phyloP scores from a whole-genome alignment of 2,113 vertebrate species.

The Menidia beryllina region DNA sequence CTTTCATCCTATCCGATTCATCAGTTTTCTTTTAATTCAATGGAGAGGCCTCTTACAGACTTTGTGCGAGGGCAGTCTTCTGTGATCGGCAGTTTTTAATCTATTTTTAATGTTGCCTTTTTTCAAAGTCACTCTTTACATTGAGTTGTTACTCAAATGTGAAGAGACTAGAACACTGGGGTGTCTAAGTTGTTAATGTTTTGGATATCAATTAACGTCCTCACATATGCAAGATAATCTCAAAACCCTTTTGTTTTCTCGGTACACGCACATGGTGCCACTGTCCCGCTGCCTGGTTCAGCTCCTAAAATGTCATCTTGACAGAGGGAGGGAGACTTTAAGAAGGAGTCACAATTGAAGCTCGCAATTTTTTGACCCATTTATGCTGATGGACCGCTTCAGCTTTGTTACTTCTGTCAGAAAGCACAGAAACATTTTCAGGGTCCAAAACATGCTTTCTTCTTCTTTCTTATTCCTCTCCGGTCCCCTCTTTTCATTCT shows the following conservation, averaged over 20 bases:
- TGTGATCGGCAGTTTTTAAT: conserved; percentile 40
- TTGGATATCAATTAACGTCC: conserved; percentile 47
- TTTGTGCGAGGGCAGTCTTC: conserved; percentile 15
- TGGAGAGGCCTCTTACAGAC: conserved; percentile 37
- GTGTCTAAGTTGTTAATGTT: conserved; percentile 19
- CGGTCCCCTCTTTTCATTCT: conserved; percentile 59
- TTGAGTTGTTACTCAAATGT: conserved; percentile 39
- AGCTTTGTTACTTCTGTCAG: conserved; percentile 34
- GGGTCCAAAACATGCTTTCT: conserved; percentile 34
- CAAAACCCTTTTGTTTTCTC: conserved; percentile 27
- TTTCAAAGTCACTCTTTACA: conserved; percentile 19
- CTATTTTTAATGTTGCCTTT: conserved; percentile 47
- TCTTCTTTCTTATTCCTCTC: conserved; percentile 58
- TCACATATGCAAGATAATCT: conserved; percentile 13
- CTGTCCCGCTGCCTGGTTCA: not conserved
- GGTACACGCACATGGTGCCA: not conserved
- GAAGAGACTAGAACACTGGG: conserved; percentile 14
- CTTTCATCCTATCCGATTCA: conserved; percentile 51
- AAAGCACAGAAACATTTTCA: not conserved
- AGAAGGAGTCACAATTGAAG: not conserved
- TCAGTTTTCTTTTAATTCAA: conserved; percentile 53
- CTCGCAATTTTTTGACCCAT: not conserved
- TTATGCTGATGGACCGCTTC: conserved; percentile 41
- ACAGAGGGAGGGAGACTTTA: conserved; percentile 13
- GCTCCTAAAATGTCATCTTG: conserved; percentile 21